phyloP scores from a whole-genome alignment of 2,113 vertebrate genomes.

The Anarrhichthys ocellatus region DNA sequence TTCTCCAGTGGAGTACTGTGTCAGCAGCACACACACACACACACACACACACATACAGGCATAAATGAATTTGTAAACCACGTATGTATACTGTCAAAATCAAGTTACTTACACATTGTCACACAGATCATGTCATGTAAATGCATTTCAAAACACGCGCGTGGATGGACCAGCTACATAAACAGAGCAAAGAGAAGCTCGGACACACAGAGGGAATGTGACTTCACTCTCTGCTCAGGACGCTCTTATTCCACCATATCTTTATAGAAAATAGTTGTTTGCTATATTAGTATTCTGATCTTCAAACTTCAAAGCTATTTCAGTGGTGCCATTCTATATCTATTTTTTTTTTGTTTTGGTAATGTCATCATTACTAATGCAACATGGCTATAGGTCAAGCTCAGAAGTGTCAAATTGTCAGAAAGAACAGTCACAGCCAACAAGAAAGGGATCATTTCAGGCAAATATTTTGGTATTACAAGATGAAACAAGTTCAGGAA shows the following conservation, averaged over 20 bases:
- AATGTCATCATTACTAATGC: neutral
- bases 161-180: neutral
- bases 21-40: neutral
- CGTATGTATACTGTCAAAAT: neutral
- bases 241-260: neutral
- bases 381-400: neutral
- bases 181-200: neutral
- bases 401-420: neutral
- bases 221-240: neutral
- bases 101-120: neutral
- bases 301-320: neutral
- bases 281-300: neutral
- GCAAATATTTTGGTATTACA: neutral
- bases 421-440: neutral
- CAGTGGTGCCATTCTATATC: neutral
- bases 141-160: neutral
- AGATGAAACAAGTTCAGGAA: neutral
- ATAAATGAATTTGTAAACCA: neutral
- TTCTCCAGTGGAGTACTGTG: conserved; percentile 15
- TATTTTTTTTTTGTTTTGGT: neutral
- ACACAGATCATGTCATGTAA: neutral
- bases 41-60: neutral
- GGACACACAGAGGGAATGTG: neutral
- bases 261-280: neutral
- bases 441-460: neutral